These are phyloP conservation scores for Platorchestia sp. DNA, from an alignment of 1,140 invertebrate species.

Conservation along the genomic window DNA sequence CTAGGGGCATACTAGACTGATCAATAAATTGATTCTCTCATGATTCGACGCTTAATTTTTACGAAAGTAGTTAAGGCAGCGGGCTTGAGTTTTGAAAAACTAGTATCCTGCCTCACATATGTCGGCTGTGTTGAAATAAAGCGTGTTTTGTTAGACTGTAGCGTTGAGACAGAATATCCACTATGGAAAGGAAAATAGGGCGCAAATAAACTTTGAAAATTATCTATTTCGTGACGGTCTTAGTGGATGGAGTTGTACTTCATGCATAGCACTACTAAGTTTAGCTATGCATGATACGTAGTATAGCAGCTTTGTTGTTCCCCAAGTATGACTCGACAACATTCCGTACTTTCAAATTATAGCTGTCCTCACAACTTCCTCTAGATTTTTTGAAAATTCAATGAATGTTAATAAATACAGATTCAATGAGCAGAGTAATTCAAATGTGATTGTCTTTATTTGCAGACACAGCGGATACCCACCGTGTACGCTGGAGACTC, in stretches of 20 bases:
- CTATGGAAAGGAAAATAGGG: background rate
- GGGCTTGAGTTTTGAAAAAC: background rate
- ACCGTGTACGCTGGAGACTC: constrained; percentile 55
- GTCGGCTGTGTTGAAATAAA: background rate
- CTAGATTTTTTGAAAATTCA: too few species aligned
- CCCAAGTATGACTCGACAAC: too few species aligned
- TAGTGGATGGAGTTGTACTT: too few species aligned
- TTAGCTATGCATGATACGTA: too few species aligned
- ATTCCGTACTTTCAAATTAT: too few species aligned
- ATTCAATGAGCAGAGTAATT: background rate
- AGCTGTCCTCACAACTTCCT: background rate
- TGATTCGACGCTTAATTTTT: too few species aligned
- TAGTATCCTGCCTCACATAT: background rate
- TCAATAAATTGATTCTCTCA: too few species aligned
- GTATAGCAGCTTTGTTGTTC: too few species aligned
- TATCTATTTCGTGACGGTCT: too few species aligned
- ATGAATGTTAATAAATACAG: background rate
- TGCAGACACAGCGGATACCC: background rate
- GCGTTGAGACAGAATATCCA: background rate
- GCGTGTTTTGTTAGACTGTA: background rate
- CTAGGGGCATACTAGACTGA: too few species aligned
- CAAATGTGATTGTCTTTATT: background rate
- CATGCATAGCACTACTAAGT: too few species aligned
- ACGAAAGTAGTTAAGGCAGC: background rate
- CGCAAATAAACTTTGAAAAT: too few species aligned